Conservation (phyloP, 2,888 invertebrate genomes). For the Coenonympha glycerion region DNA sequence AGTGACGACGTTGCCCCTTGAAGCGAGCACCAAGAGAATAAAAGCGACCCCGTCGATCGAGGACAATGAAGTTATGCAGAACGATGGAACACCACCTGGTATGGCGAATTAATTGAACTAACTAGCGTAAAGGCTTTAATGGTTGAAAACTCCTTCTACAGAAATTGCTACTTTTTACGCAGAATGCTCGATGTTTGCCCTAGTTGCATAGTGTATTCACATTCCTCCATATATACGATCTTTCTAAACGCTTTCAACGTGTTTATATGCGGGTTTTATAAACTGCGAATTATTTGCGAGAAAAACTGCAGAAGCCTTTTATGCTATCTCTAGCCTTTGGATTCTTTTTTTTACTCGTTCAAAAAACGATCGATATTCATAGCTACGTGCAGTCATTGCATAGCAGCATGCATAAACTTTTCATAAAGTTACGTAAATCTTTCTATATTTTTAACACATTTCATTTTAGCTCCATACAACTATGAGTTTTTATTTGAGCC, state of each 20-base stretch:
- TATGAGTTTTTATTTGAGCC: too few species aligned
- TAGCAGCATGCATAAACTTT: too few species aligned
- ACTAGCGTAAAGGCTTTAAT: too few species aligned
- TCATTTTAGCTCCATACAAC: too few species aligned
- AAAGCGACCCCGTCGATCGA: slow-evolving; percentile 48
- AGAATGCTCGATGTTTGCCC: too few species aligned
- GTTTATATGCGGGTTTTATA: not conserved
- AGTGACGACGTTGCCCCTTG: slow-evolving; percentile 30
- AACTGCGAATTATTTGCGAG: not conserved
- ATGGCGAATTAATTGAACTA: slow-evolving; percentile 17
- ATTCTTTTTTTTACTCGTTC: not conserved
- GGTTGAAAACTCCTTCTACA: too few species aligned
- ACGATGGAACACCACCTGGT: slow-evolving; percentile 44
- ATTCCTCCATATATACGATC: not conserved
- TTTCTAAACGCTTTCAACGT: not conserved
- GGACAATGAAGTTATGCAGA: slow-evolving; percentile 62
- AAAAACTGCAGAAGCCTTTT: slow-evolving; percentile 1
- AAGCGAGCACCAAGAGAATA: slow-evolving; percentile 43
- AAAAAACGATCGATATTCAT: not conserved
- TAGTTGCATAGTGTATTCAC: not conserved
- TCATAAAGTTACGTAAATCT: too few species aligned
- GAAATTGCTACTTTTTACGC: not conserved
- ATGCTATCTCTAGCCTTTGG: not conserved
- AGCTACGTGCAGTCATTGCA: too few species aligned
- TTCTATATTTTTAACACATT: too few species aligned